Percentiles rank a stretch among this genome's conserved stretches.
phyloP scores from a whole-genome alignment of 2,113 vertebrate genomes.

The Thalassoma bifasciatum region DNA sequence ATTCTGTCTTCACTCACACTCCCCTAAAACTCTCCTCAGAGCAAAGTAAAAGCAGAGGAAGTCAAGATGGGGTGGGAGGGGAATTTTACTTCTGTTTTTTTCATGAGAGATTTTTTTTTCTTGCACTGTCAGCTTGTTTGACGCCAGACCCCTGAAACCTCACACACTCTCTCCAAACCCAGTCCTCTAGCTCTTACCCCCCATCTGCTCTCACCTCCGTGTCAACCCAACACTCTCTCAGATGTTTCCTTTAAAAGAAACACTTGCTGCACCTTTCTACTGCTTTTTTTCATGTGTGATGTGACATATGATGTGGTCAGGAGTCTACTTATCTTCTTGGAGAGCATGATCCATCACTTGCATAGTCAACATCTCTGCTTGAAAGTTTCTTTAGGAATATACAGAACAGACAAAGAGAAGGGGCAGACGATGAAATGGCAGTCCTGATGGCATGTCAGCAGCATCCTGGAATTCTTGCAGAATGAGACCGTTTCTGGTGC shows the following conservation, averaged over 20 bases:
- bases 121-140: slow-evolving; percentile 66
- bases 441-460: not conserved
- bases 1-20: slow-evolving; percentile 26
- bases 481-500: slow-evolving; percentile 39
- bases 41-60: slow-evolving; percentile 24
- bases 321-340: not conserved
- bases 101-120: slow-evolving; percentile 40
- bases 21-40: slow-evolving; percentile 20
- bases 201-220: slow-evolving; percentile 12
- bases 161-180: slow-evolving; percentile 6
- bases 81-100: slow-evolving; percentile 43
- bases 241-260: not conserved
- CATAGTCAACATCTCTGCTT: not conserved
- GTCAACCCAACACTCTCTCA: not conserved
- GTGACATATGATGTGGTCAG: not conserved
- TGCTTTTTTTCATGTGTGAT: not conserved
- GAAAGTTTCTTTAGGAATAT: not conserved
- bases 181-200: slow-evolving; percentile 18
- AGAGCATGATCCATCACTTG: not conserved
- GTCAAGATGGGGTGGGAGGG: slow-evolving; percentile 1
- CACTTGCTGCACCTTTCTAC: not conserved
- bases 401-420: not conserved
- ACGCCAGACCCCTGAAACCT: slow-evolving; percentile 37
- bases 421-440: not conserved
- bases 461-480: slow-evolving; percentile 35